Evolutionary conservation across 2,888 invertebrate genomes (phyloP), one percentile per base, ranked within the genome.

Genomic region (Frankliniella intonsa): DNA sequence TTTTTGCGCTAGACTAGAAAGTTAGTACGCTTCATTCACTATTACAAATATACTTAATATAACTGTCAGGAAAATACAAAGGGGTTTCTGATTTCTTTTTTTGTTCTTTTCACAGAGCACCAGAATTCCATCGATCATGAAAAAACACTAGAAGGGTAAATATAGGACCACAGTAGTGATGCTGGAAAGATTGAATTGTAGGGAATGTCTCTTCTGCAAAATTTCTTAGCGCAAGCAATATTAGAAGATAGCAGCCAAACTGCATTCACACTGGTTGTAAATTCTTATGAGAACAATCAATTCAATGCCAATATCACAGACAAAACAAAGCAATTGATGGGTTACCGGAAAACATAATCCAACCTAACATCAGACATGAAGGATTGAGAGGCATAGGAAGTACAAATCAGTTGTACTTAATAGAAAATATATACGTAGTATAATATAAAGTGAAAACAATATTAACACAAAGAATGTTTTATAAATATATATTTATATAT

Each of bases 221-320:
- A 62, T 19, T 62, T n/a, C 17, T n/a, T 19, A n/a, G n/a, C 17
- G n/a, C 62, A 62, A 62, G 19, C 7, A n/a, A 62, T n/a, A 17
- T 19, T 10, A 19, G 14, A 19, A 19, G 62, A 17, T n/a, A 62
- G n/a, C 62, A 62, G 8, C 5, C 0, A 62, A 62, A 10, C 14
- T 19, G 62, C 55, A 19, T 62, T n/a, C 62, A 62, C 19, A 14
- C 62, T 17, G 62, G 8, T 3, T 19, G 62, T n/a, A 62, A 62
- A 17, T 62, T 62, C 11, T 62, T 62, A 7, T 62, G 19, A 62
- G 62, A 17, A 62, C 62, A 76, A 76, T 25, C 69, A 76, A 76
- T 76, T 69, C 69, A 76, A 12, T 76, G 69, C 25, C 25, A 12
- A 76, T 76, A 76, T 76, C 69, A 76, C 69, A 76, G 69, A 76